Base-by-base conservation (phyloP, 1,140 invertebrate genomes). In the Bradynema listronoti region DNA sequence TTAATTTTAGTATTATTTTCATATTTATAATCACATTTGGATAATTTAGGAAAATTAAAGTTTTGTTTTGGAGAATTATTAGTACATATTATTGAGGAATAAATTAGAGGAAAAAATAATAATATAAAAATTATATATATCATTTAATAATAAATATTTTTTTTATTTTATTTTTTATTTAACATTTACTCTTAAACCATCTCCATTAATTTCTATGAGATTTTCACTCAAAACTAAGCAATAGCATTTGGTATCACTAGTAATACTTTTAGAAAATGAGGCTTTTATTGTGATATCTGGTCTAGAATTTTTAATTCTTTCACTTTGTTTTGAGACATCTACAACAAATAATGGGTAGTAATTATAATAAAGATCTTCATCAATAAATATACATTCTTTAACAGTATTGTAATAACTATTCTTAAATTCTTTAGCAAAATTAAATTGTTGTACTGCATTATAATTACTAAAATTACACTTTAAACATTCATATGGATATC, bases 401-500 rank as follows among this genome's bases (percentile, higher is more conserved):
- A 39, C 42, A 0, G 36, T 32, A 47, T 64, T 24, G 43, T 65
- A 64, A 47, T 64, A 64, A 56, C 62, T 65, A 42, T 64, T 64
- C 50, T 49, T 54, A 30, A 64, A 64, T 30, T 64, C 62, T 64
- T 64, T 64, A 0, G 61, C 60, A 60, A 61, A 63, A 42, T 63
- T 63, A 22, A 52, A 63, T 59, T 63, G 56, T 61, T 63, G 57
- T 1, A 61, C 56, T n/a, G 43, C 50, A 62, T 63, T 62, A 55
- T 34, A 63, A 27, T 53, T 65, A 32, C 27, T 53, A 46, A 65
- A 65, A 57, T 65, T 45, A 65, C 65, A 65, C 43, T 50, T 65
- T 45, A 65, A 52, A 58, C 63, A 65, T 32, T 65, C 63, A 65
- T 65, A 32, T 30, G 63, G 63, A 65, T 65, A 65, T 56, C 61